A percentile compares a stretch with the other conserved stretches of the same genome.
phyloP scores from a whole-genome alignment of 2,797 vertebrate genomes.

The Hemitrygon akajei region DNA sequence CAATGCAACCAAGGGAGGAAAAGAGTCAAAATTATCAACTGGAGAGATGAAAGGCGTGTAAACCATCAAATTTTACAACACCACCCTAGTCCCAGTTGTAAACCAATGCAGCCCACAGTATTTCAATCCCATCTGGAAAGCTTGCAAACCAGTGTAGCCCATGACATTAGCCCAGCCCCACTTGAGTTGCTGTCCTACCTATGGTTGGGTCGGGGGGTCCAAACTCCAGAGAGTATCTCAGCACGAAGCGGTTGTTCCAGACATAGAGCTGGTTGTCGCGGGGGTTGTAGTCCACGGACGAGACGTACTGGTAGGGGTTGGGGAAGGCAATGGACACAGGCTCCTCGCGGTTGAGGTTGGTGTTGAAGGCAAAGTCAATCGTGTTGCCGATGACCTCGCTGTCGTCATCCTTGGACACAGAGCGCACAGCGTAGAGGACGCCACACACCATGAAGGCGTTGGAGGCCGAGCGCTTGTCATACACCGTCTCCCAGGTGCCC shows the following conservation, averaged over 20 bases:
- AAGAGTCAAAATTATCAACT: no score
- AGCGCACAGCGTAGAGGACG: conserved; percentile 82
- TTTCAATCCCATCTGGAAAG: no score
- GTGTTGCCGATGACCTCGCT: conserved; percentile 80
- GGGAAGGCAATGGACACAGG: conserved; percentile 76
- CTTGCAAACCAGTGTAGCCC: no score
- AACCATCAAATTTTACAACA: no score
- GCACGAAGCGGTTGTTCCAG: conserved; percentile 90
- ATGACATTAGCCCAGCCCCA: no score
- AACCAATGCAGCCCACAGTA: no score
- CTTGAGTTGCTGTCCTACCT: conserved; percentile 54
- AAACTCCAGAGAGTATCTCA: conserved; percentile 81
- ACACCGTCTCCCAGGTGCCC: conserved; percentile 86
- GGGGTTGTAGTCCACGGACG: conserved; percentile 89
- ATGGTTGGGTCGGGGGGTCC: conserved; percentile 73
- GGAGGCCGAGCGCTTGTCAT: conserved; percentile 85
- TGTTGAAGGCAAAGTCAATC: conserved; percentile 84
- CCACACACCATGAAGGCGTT: conserved; percentile 95
- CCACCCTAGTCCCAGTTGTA: no score
- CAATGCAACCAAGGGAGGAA: no score
- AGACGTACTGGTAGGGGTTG: conserved; percentile 88
- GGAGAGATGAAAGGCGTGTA: no score
- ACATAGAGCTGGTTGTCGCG: conserved; percentile 92
- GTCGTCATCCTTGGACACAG: conserved; percentile 86
- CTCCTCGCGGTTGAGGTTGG: conserved; percentile 72